Evolutionary conservation across 2,797 vertebrate genomes (phyloP), one percentile per base, ranked within the genome.

Genomic region (Coccyzus lansbergi): DNA sequence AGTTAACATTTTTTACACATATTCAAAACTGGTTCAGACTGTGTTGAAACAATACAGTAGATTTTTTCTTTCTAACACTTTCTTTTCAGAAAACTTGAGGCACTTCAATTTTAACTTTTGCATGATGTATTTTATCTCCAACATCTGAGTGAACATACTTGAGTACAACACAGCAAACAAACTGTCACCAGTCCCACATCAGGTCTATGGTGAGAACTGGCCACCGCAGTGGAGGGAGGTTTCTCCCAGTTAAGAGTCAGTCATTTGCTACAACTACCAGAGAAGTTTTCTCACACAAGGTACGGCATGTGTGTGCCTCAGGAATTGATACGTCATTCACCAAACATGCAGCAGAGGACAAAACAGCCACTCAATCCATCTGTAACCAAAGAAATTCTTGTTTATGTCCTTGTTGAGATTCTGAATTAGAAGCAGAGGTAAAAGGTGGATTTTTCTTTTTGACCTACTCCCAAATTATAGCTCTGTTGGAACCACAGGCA

Each of bases 1-100:
- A 84, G 79, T 34, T 88, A 95, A 92, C 69, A 62, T 9, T 70
- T 89, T 84, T 53, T 62, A 74, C 70, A 82, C 77, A 31, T 63
- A 82, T 25, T 90, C 63, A 70, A 91, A 82, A 13, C 48, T 31
- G 15, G 34, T 84, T 49, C 72, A 93, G 51, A 48, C 29, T 0
- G 7, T 62, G 46, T 38, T 74, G 80, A 71, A 31, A 34, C 1
- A 1, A 77, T 14, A 28, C 0, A 78, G 18, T 5, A 44, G 42
- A 26, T 79, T 40, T 55, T 81, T 60, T n/a, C 13, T 13, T 19
- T 91, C 62, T 44, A 4, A 68, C 17, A 36, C 20, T 46, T 75
- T 34, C 19, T 74, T 58, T 34, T 48, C 26, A 81, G 51, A 64
- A 72, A 86, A 74, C 4, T 24, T 59, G 60, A 3, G 3, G 4